Base-by-base conservation (phyloP, 2,113 vertebrate genomes). In the Nestor notabilis region DNA sequence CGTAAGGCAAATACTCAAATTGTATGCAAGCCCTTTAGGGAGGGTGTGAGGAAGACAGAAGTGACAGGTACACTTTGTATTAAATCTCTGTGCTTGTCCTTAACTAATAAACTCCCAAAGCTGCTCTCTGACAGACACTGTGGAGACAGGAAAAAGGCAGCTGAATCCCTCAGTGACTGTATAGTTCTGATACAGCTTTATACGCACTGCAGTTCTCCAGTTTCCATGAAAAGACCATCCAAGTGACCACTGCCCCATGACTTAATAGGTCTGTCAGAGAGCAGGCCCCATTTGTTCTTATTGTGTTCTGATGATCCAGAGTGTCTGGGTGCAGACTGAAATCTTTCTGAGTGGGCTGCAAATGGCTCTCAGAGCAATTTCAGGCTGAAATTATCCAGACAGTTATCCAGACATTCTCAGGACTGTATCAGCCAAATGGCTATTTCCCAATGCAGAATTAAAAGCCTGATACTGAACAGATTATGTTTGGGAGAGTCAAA, bases 391-490 rank as follows among this genome's bases (percentile, higher is more conserved):
- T 89, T 94, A 89, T 94, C 95, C 96, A 97, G 96, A 96, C 93
- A 60, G 91, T 94, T 75, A 88, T 89, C 79, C 96, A 97, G 97
- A 87, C 92, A 43, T 89, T 96, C 89, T 82, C 74, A 91, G 83
- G 74, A 52, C 66, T 88, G 28, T 39, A 58, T 91, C 93, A 83
- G 95, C 93, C 96, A 97, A 97, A 80, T 94, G 71, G 79, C 93
- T 87, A 97, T 71, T 63, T 95, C 93, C 90, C 90, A 74, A 0
- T 1, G 5, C 35, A 83, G 93, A 96, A 87, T 43, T 93, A 82
- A 96, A 95, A 95, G 69, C 87, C 85, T 94, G 96, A 97, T 82
- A 75, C 85, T 95, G 92, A 95, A 83, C 95, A 97, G 94, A 95
- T 96, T 95, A 70, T 49, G 13, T 37, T 76, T 81, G 82, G 35